Conservation (phyloP, 2,797 vertebrate genomes). For the Pseudomugil tenellus region DNA sequence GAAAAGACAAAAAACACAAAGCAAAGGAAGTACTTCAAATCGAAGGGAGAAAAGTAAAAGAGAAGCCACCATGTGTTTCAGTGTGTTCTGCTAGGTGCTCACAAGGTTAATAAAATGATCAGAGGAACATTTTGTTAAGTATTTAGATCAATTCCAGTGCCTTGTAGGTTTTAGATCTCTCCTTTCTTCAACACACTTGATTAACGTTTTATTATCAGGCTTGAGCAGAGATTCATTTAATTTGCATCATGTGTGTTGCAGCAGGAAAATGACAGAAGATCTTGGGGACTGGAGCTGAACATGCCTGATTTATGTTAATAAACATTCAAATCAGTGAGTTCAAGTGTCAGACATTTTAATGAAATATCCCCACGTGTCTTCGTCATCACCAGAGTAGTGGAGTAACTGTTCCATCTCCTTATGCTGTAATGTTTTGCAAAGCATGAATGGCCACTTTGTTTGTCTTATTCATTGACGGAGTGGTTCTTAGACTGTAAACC, state of each 20-base stretch:
- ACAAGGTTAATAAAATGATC: not conserved
- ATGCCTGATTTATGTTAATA: no score
- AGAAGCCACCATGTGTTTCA: not conserved
- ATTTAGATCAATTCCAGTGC: not conserved
- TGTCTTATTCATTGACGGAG: not conserved
- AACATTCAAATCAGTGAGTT: slow-evolving; percentile 18
- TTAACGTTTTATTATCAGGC: no score
- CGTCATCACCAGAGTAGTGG: not conserved
- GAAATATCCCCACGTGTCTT: slow-evolving; percentile 16
- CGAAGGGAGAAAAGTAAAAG: not conserved
- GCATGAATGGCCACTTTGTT: not conserved
- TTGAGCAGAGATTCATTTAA: not conserved
- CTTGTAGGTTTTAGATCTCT: no score
- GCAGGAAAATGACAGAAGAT: not conserved
- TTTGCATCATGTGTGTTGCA: no score
- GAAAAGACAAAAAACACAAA: not conserved
- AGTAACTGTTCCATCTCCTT: not conserved
- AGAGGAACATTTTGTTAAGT: not conserved
- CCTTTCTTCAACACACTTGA: no score
- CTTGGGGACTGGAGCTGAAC: no score
- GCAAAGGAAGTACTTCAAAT: no score
- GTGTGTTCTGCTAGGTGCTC: not conserved
- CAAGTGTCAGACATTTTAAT: slow-evolving; percentile 28
- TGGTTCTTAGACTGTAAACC: not conserved
- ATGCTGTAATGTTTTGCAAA: not conserved